phyloP scores from a whole-genome alignment of 2,797 vertebrate genomes.

The Lerista edwardsae region DNA sequence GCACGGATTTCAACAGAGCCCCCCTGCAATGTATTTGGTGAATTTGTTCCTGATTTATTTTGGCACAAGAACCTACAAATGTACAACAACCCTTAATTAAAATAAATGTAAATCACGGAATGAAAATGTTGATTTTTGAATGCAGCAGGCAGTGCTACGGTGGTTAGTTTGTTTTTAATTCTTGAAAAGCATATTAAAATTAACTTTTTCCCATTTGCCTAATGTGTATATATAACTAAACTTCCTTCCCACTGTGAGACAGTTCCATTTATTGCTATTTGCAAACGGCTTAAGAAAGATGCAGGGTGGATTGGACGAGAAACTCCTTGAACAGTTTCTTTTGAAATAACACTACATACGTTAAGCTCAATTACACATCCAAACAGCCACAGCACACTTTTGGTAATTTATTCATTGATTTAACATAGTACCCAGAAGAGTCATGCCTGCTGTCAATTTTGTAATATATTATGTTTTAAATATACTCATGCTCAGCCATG shows the following conservation, averaged over 20 bases:
- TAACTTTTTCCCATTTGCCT: constrained; percentile 78
- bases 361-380: constrained; percentile 87
- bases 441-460: constrained; percentile 86
- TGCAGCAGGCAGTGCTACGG: constrained; percentile 67
- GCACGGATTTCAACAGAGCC: neutral
- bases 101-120: constrained; percentile 74
- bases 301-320: constrained; percentile 79
- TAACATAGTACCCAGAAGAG: constrained; percentile 89
- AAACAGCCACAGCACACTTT: constrained; percentile 87
- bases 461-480: constrained; percentile 89
- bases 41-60: constrained; percentile 47
- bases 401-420: constrained; percentile 90
- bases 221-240: constrained; percentile 80
- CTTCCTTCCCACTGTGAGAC: constrained; percentile 81
- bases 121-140: constrained; percentile 72
- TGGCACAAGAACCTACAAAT: constrained; percentile 54
- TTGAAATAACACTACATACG: constrained; percentile 86
- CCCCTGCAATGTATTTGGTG: constrained; percentile 42
- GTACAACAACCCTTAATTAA: constrained; percentile 69
- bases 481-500: constrained; percentile 86
- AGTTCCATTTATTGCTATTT: constrained; percentile 83
- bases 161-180: constrained; percentile 77
- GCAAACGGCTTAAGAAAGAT: constrained; percentile 80
- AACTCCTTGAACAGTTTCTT: constrained; percentile 86
- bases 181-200: constrained; percentile 78